Conservation (phyloP, 1,140 invertebrate genomes). For the Drosophila ananassae region DNA sequence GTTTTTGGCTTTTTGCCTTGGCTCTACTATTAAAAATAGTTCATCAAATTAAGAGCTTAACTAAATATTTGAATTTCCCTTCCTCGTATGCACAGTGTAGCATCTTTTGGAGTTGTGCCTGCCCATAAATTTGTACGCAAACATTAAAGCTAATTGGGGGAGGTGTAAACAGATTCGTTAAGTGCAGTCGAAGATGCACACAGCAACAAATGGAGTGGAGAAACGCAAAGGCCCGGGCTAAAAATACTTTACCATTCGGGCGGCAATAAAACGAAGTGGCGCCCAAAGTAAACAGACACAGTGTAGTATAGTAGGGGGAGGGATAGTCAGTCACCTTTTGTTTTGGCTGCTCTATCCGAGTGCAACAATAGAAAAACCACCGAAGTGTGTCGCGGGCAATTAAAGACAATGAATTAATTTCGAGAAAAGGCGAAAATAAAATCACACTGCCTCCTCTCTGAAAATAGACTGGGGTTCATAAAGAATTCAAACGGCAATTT, state of each 20-base stretch:
- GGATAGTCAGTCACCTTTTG: slow-evolving; percentile 29
- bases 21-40: not conserved
- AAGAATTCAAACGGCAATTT: slow-evolving; percentile 59
- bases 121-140: slow-evolving; percentile 45
- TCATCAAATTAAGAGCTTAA: too few species aligned
- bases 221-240: slow-evolving; percentile 54
- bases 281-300: slow-evolving; percentile 55
- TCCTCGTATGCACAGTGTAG: not conserved
- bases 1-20: not conserved
- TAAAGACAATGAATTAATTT: slow-evolving; percentile 69
- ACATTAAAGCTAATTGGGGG: slow-evolving; percentile 33
- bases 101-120: not conserved
- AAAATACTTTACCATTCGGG: slow-evolving; percentile 51
- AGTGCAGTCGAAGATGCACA: slow-evolving; percentile 42
- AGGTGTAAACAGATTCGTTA: slow-evolving; percentile 75
- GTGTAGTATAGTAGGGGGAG: slow-evolving; percentile 7
- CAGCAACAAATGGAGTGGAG: slow-evolving; percentile 57
- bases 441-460: slow-evolving; percentile 14
- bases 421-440: slow-evolving; percentile 29
- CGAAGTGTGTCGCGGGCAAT: slow-evolving; percentile 73
- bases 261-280: slow-evolving; percentile 66
- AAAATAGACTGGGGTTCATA: slow-evolving; percentile 33
- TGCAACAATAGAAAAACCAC: slow-evolving; percentile 54
- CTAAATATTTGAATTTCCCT: too few species aligned
- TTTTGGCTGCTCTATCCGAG: slow-evolving; percentile 26